phyloP scores from a whole-genome alignment of 2,797 vertebrate genomes.

The Vipera latastei region DNA sequence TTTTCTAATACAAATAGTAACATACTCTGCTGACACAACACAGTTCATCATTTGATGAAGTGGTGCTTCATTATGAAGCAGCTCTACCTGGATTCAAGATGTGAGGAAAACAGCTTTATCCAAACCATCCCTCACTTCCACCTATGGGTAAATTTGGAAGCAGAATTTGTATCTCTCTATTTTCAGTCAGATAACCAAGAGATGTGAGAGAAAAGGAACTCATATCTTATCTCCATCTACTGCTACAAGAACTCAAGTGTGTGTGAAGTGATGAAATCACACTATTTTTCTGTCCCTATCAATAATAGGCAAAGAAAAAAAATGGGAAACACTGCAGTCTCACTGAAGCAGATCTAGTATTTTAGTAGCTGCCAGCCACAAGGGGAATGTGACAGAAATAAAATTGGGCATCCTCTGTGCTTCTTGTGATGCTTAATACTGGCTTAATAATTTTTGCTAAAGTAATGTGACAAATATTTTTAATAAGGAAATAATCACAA shows the following conservation, averaged over 20 bases:
- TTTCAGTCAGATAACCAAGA: conserved; percentile 45
- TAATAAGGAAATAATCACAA: background rate
- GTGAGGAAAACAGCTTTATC: conserved; percentile 8
- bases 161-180: conserved; percentile 44
- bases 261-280: background rate
- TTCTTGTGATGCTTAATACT: background rate
- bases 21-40: conserved; percentile 35
- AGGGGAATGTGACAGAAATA: background rate
- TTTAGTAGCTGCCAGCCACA: background rate
- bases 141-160: conserved; percentile 34
- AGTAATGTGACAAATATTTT: background rate
- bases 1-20: conserved; percentile 10
- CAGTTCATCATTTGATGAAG: conserved; percentile 59
- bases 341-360: background rate
- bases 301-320: background rate
- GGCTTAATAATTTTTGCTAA: background rate
- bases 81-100: conserved; percentile 41
- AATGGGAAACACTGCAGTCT: background rate
- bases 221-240: background rate
- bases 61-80: conserved; percentile 46
- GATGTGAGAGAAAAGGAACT: background rate
- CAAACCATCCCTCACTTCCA: background rate
- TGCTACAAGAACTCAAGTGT: background rate
- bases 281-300: background rate
- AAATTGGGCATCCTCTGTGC: background rate